These are phyloP conservation scores for Andrena haemorrhoa DNA, from an alignment of 2,888 invertebrate species.

Conservation along the genomic window DNA sequence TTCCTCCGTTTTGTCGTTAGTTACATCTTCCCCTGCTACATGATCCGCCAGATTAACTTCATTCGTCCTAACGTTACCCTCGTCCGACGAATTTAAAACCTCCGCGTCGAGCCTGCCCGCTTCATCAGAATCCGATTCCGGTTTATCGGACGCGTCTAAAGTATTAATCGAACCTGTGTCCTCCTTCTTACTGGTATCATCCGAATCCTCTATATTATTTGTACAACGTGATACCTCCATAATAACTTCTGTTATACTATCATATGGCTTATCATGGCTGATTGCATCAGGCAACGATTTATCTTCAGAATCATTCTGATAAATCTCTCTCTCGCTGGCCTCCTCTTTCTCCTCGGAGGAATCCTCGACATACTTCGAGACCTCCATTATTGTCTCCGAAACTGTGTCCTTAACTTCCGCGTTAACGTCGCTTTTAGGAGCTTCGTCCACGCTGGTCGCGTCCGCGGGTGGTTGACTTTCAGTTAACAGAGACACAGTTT, in stretches of 20 bases:
- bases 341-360: constrained; percentile 53
- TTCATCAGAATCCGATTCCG: constrained; percentile 30
- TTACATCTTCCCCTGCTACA: constrained; percentile 58
- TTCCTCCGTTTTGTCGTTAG: constrained; percentile 45
- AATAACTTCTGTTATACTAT: constrained; percentile 79
- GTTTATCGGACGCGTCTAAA: constrained; percentile 30
- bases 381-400: constrained; percentile 81
- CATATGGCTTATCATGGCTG: constrained; percentile 68
- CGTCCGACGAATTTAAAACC: constrained; percentile 17
- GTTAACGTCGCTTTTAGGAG: constrained; percentile 66
- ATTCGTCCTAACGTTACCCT: constrained; percentile 58
- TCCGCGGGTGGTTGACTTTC: constrained; percentile 46
- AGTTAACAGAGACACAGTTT: constrained; percentile 37
- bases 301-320: constrained; percentile 32
- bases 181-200: constrained; percentile 28
- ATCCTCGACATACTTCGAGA: constrained; percentile 76
- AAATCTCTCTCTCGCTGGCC: constrained; percentile 19
- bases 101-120: constrained; percentile 16
- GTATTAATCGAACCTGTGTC: constrained; percentile 8
- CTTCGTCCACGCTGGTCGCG: constrained; percentile 26
- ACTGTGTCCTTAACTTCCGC: constrained; percentile 74
- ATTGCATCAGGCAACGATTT: constrained; percentile 17
- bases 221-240: constrained; percentile 76
- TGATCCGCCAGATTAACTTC: constrained; percentile 33
- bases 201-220: constrained; percentile 47